Evolutionary conservation across 2,888 invertebrate genomes (phyloP), one percentile per base, ranked within the genome.

Genomic region (Acanthococcus lagerstroemiae): DNA sequence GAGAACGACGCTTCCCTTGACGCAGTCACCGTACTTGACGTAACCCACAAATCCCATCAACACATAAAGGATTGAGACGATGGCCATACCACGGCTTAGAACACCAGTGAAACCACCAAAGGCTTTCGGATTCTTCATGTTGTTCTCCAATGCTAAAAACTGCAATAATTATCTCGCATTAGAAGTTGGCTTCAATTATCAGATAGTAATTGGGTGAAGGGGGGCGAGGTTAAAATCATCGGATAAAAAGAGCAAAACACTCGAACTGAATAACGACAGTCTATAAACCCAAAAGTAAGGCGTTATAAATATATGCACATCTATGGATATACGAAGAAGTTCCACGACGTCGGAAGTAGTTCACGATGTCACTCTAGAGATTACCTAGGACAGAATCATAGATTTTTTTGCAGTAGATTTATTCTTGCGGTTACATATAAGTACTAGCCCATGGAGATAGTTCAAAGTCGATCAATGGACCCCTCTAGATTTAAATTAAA

Each of bases 141-240:
- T 89, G 76, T 91, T 93, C 76, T 94, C 92, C 69, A 95, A 75
- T 2, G 94, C 90, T 56, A 95, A 84, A 46, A 94, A 88, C 94
- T 95, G 76, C 48, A 45, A 68, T 56, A 58, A n/a, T n/a, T n/a
- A n/a, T n/a, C n/a, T n/a, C n/a, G n/a, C n/a, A n/a, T n/a, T n/a
- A n/a, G n/a, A 17, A 22, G 19, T 22, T 25, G 2, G 46, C 17
- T 52, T 37, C 21, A 19, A 25, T 45, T 37, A 2, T 56, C 21
- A 30, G n/a, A n/a, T 30, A 7, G 7, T 37, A n/a, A 15, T 22
- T 21, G 6, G 45, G 22, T 22, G 9, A 58, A 22, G 3, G 6
- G 15, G 17, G 4, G 2, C 22, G 5, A 15, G 44, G 24, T 1
- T 17, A 22, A n/a, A 1, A 9, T 15, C 12, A 17, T 15, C 7